Evolutionary conservation across 2,797 vertebrate species (phyloP).

Genomic region (Leontopithecus rosalia): DNA sequence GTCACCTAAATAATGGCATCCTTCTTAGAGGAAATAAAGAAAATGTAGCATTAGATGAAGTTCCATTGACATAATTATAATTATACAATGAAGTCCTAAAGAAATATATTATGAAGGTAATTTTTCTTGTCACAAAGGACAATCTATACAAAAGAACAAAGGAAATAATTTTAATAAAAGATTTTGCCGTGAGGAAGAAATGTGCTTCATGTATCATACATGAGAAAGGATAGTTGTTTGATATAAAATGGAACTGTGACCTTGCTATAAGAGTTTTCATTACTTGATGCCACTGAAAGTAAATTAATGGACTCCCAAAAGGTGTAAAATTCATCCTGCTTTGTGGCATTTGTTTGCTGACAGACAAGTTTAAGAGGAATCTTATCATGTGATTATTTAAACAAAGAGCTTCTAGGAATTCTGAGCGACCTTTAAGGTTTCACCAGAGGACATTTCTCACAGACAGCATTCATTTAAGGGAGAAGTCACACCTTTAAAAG

Average conservation of each 20-base stretch:
- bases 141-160: slow-evolving; percentile 81
- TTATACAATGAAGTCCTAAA: slow-evolving; percentile 73
- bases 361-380: slow-evolving; percentile 70
- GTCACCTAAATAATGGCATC: not conserved
- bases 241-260: slow-evolving; percentile 78
- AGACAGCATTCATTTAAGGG: not conserved
- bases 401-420: slow-evolving; percentile 74
- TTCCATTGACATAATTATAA: slow-evolving; percentile 81
- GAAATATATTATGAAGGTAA: slow-evolving; percentile 67
- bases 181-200: slow-evolving; percentile 78
- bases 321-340: slow-evolving; percentile 69
- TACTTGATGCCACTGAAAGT: slow-evolving; percentile 73
- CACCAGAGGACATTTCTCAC: slow-evolving; percentile 49
- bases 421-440: slow-evolving; percentile 68
- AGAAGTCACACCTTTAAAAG: slow-evolving; percentile 54
- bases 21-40: slow-evolving; percentile 62
- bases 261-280: slow-evolving; percentile 78
- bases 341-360: slow-evolving; percentile 77
- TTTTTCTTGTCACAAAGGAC: slow-evolving; percentile 74
- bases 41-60: slow-evolving; percentile 75
- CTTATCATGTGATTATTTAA: slow-evolving; percentile 73
- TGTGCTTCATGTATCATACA: slow-evolving; percentile 76
- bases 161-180: slow-evolving; percentile 85
- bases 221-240: slow-evolving; percentile 75
- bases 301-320: slow-evolving; percentile 80